Percentiles rank a stretch among this genome's conserved stretches.
phyloP scores from a whole-genome alignment of 2,113 vertebrate genomes.

The Corydoras maculifer region DNA sequence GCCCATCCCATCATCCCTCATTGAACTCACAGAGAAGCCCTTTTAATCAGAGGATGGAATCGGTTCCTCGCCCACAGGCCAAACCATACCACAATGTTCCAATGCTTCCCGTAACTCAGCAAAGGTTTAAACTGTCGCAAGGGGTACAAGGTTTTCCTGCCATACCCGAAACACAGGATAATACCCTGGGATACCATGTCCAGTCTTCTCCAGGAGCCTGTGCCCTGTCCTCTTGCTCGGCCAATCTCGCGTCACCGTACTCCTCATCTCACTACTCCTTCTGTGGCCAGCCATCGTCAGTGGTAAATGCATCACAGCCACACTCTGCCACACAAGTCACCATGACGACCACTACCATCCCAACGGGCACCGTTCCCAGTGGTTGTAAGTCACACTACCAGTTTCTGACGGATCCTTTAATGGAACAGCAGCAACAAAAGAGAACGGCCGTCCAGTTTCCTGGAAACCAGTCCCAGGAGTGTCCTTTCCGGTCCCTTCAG shows the following conservation, averaged over 20 bases:
- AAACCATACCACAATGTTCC: constrained; percentile 77
- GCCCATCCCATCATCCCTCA: constrained; percentile 41
- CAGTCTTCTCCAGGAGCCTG: constrained; percentile 66
- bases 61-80: constrained; percentile 65
- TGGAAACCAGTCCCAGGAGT: constrained; percentile 73
- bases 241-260: constrained; percentile 63
- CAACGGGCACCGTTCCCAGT: too few species aligned
- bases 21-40: constrained; percentile 53
- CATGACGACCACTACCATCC: constrained; percentile 58
- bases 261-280: constrained; percentile 82
- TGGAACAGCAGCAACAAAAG: constrained; percentile 39
- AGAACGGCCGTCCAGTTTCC: constrained; percentile 38
- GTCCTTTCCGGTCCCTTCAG: constrained; percentile 75
- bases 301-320: constrained; percentile 72
- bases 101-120: constrained; percentile 52
- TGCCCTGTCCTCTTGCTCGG: constrained; percentile 78
- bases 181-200: constrained; percentile 70
- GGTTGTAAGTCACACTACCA: constrained; percentile 51
- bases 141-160: constrained; percentile 69
- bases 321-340: constrained; percentile 68
- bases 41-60: constrained; percentile 64
- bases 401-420: constrained; percentile 69
- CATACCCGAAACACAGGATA: constrained; percentile 59
- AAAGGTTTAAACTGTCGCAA: constrained; percentile 62
- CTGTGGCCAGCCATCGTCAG: constrained; percentile 73